Percentiles rank a stretch among this genome's conserved stretches.
Conservation (phyloP, 2,888 invertebrate genomes). For the Chrysomela aeneicollis region DNA sequence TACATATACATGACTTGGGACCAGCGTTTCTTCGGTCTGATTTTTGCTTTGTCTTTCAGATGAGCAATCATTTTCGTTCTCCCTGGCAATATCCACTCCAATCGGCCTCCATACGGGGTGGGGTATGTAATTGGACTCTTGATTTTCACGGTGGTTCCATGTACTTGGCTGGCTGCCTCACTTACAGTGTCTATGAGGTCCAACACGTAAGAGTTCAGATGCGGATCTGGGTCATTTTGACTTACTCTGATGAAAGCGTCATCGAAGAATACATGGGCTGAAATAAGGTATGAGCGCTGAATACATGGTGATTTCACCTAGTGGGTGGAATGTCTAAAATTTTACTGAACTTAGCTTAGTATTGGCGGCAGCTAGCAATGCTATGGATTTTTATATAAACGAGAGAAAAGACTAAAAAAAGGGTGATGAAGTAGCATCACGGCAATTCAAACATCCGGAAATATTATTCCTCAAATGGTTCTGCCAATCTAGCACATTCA, state of each 20-base stretch:
- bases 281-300: slow-evolving; percentile 39
- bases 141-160: slow-evolving; percentile 69
- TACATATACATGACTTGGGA: slow-evolving; percentile 97
- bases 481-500: too few species aligned
- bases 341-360: too few species aligned
- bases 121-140: slow-evolving; percentile 77
- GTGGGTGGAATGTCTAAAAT: too few species aligned
- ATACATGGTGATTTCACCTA: too few species aligned
- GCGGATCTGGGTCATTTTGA: slow-evolving; percentile 70
- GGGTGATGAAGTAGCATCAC: too few species aligned
- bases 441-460: too few species aligned
- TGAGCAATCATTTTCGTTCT: slow-evolving; percentile 86
- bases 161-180: slow-evolving; percentile 77
- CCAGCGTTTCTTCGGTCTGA: slow-evolving; percentile 91
- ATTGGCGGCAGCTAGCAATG: too few species aligned
- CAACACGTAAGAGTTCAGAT: slow-evolving; percentile 84
- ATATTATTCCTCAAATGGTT: too few species aligned
- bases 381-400: too few species aligned
- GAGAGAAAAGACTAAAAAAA: too few species aligned
- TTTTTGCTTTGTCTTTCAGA: slow-evolving; percentile 88
- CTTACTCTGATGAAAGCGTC: slow-evolving; percentile 77
- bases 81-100: slow-evolving; percentile 86
- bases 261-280: slow-evolving; percentile 85
- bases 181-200: slow-evolving; percentile 76
- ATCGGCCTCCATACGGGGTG: slow-evolving; percentile 86